phyloP scores from a whole-genome alignment of 2,888 invertebrate genomes.

The Drosophila merina region DNA sequence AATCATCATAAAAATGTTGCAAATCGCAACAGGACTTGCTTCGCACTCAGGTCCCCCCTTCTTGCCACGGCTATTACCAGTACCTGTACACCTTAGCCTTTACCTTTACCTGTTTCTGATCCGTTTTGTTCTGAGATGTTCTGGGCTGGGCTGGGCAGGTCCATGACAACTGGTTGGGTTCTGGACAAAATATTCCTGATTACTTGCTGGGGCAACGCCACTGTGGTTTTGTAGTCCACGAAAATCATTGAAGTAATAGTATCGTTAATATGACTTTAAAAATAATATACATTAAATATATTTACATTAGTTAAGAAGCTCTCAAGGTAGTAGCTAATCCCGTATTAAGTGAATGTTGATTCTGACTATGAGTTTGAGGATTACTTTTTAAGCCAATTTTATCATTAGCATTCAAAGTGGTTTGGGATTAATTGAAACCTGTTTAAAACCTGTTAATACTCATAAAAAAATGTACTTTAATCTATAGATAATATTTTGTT shows the following conservation, averaged over 20 bases:
- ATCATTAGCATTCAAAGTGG: conserved; percentile 22
- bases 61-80: background rate
- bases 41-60: background rate
- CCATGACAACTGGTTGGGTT: conserved; percentile 22
- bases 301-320: too few relatives aligned
- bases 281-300: too few relatives aligned
- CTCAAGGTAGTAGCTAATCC: background rate
- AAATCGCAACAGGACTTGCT: conserved; percentile 66
- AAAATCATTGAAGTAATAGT: too few relatives aligned
- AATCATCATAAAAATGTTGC: conserved; percentile 70
- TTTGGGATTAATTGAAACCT: conserved; percentile 8
- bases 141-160: conserved; percentile 4
- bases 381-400: conserved; percentile 3
- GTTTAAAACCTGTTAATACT: conserved; percentile 10
- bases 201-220: conserved; percentile 27
- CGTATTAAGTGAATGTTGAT: background rate
- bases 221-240: background rate
- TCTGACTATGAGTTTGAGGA: background rate
- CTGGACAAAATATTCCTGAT: conserved; percentile 31
- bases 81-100: background rate
- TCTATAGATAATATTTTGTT: background rate
- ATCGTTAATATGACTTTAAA: too few relatives aligned
- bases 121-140: conserved; percentile 14
- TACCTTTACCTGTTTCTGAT: conserved; percentile 11
- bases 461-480: background rate